Conservation (phyloP, 1,140 invertebrate species). For the Pseudomyrmex gracilis region DNA sequence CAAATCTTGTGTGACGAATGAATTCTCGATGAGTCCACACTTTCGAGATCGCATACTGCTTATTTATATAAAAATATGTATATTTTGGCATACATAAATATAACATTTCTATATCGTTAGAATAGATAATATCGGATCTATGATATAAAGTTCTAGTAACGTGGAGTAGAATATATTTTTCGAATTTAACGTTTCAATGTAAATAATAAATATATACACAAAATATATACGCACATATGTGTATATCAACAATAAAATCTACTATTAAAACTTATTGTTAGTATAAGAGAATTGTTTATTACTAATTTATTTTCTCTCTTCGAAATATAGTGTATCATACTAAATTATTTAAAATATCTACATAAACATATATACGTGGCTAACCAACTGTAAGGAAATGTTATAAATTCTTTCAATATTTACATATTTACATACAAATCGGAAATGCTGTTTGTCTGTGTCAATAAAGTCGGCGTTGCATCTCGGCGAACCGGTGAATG, state of each 20-base stretch:
- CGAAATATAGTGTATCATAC: too few species aligned
- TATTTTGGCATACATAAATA: too few species aligned
- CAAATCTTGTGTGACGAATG: constrained; percentile 40
- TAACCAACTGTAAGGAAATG: not conserved
- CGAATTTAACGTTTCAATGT: not conserved
- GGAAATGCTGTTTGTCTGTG: not conserved
- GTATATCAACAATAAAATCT: too few species aligned
- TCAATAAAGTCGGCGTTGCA: constrained; percentile 4
- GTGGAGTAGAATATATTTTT: not conserved
- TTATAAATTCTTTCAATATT: constrained; percentile 10
- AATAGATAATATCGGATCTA: not conserved
- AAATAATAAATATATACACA: not conserved
- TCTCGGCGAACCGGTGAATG: not conserved
- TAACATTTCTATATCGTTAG: too few species aligned
- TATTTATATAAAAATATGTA: too few species aligned
- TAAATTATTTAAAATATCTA: too few species aligned
- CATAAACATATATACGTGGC: too few species aligned
- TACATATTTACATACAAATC: not conserved
- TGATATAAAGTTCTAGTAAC: constrained; percentile 4
- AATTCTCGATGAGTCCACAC: constrained; percentile 23
- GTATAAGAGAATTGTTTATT: too few species aligned
- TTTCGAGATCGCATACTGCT: not conserved
- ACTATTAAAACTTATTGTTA: too few species aligned
- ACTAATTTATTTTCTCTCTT: too few species aligned
- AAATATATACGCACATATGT: not conserved